Evolutionary conservation across 2,797 vertebrate species (phyloP), one percentile per base, ranked within the genome.

Genomic region (Pseudomugil tenellus): DNA sequence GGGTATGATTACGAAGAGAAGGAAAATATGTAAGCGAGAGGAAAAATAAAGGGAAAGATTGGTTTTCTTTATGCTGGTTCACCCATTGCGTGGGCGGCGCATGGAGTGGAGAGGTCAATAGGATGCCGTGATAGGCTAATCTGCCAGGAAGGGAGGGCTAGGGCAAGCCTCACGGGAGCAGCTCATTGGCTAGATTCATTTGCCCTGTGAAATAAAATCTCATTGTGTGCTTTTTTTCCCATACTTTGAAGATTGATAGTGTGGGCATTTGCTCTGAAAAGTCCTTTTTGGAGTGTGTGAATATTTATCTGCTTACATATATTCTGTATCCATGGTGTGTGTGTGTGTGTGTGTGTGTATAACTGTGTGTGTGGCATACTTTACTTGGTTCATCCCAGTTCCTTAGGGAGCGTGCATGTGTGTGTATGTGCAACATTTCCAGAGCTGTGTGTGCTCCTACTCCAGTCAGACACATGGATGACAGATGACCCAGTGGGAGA

Each of bases 401-500:
- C 74, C 79, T 90, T 74, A 87, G 87, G 71, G 87, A 80, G 73
- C 65, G 71, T 71, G 71, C 55, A 60, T 68, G 78, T 29, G 29
- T 29, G 29, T 29, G 70, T 77, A 58, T 76, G 72, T 21, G 39
- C 68, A 54, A 69, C 77, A 71, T 87, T 84, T 89, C 72, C 80
- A 82, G 75, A 72, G 76, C 75, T 74, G 79, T 83, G 79, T 86
- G 79, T 80, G 81, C 81, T 85, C 65, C 63, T 90, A 81, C 85
- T 87, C 80, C 79, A 88, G 74, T 87, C 86, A 90, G 89, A 92
- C 90, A 90, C 88, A 91, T 91, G 88, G 87, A 90, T 93, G 91
- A 93, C 91, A 91, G 92, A 93, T 90, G 88, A 91, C 87, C 91
- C 88, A 86, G 83, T 89, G 88, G 87, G 90, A 91, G 85, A 92